These are phyloP conservation scores for Drosophila infuscata DNA, from an alignment of 2,888 invertebrate species.

Conservation along the genomic window DNA sequence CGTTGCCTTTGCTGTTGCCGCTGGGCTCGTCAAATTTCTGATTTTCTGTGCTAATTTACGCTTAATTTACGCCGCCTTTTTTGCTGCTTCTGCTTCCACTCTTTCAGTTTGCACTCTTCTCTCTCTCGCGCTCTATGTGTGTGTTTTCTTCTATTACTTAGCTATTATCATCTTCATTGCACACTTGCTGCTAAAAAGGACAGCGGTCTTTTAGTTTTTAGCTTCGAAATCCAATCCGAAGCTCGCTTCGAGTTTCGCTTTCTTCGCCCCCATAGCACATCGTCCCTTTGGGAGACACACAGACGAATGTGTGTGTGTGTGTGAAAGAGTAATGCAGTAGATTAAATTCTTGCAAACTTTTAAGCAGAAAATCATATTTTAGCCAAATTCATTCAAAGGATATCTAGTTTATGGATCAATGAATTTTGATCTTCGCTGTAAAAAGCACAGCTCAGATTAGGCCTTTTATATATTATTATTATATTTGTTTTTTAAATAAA, in stretches of 20 bases:
- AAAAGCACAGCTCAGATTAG: not conserved
- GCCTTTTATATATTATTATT: not conserved
- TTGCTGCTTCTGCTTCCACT: conserved; percentile 36
- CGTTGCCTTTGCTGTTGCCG: conserved; percentile 20
- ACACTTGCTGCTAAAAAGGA: conserved; percentile 47
- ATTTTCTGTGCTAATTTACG: conserved; percentile 73
- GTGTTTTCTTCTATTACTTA: conserved; percentile 37
- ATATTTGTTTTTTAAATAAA: not conserved
- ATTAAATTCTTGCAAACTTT: not conserved
- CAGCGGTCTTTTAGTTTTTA: conserved; percentile 43
- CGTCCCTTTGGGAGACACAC: not conserved
- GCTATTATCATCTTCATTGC: conserved; percentile 7
- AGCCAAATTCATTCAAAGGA: not conserved
- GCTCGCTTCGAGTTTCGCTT: conserved; percentile 13
- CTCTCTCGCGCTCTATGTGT: not conserved
- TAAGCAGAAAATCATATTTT: not conserved
- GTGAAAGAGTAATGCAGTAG: conserved; percentile 1
- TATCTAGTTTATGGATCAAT: too few relatives aligned
- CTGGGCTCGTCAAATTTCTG: conserved; percentile 52
- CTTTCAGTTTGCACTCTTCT: conserved; percentile 8
- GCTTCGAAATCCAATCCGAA: conserved; percentile 1
- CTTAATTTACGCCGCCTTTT: conserved; percentile 67
- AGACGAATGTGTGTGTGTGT: not conserved
- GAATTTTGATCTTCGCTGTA: not conserved
- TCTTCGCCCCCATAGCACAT: conserved; percentile 27